Percentiles rank a stretch among this genome's conserved stretches.
Conservation (phyloP, 2,113 vertebrate genomes). For the Lasiurus cinereus region DNA sequence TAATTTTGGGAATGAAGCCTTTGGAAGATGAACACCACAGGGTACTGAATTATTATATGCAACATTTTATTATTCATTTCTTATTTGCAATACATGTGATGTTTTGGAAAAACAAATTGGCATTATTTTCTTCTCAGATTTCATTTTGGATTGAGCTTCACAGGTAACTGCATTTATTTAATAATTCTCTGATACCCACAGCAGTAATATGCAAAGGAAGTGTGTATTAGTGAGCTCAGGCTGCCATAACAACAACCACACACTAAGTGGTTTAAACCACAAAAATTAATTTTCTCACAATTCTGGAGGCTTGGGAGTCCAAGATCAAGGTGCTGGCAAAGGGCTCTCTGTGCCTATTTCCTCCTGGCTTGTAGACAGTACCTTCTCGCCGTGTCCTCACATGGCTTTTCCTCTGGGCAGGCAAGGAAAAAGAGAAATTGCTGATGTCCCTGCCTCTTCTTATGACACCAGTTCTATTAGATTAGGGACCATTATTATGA, state of each 20-base stretch:
- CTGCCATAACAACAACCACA: not conserved
- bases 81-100: slow-evolving; percentile 28
- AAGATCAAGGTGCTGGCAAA: not conserved
- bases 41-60: not conserved
- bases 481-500: not conserved
- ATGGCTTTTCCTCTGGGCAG: not conserved
- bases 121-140: slow-evolving; percentile 41
- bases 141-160: slow-evolving; percentile 3
- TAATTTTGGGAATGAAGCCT: slow-evolving; percentile 46
- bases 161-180: not conserved
- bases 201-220: not conserved
- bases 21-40: slow-evolving; percentile 14
- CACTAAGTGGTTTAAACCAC: not conserved
- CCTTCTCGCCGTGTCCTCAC: not conserved
- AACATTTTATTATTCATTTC: slow-evolving; percentile 43
- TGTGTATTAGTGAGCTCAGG: not conserved
- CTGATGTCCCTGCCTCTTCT: not conserved
- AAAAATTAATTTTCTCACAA: not conserved
- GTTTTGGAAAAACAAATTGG: not conserved
- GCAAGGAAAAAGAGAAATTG: not conserved
- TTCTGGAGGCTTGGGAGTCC: not conserved
- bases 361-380: not conserved
- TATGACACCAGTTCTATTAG: not conserved
- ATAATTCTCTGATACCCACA: not conserved
- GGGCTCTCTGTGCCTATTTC: not conserved